phyloP scores from a whole-genome alignment of 2,888 invertebrate species.

The Ptychoptera albimana region DNA sequence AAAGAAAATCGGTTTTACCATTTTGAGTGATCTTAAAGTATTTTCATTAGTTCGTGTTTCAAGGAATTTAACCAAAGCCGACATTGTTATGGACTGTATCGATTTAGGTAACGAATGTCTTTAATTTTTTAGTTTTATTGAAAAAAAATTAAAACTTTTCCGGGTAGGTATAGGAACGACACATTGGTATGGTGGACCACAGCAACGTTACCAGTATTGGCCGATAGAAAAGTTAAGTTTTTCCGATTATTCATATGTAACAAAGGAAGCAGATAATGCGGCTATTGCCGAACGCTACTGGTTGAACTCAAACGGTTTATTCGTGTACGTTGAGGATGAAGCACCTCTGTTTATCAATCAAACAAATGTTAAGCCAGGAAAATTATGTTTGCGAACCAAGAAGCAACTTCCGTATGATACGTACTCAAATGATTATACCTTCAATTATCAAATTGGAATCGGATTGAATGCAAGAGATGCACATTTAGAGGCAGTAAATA shows the following conservation, averaged over 20 bases:
- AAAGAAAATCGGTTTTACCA: neutral
- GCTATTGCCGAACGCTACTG: constrained; percentile 46
- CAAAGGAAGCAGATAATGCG: constrained; percentile 39
- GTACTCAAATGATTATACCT: constrained; percentile 14
- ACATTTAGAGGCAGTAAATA: constrained; percentile 42
- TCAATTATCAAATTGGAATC: constrained; percentile 45
- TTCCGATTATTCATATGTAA: constrained; percentile 37
- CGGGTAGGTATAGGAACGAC: constrained; percentile 14
- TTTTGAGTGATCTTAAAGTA: constrained; percentile 1
- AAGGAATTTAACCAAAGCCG: neutral
- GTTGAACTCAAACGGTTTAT: constrained; percentile 48
- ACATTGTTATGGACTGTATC: constrained; percentile 17
- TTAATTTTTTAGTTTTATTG: neutral
- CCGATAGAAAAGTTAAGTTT: constrained; percentile 38
- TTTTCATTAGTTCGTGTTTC: constrained; percentile 2
- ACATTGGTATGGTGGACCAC: constrained; percentile 49
- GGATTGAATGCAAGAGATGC: constrained; percentile 38
- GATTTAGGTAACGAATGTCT: constrained; percentile 11
- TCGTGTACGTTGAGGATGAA: constrained; percentile 42
- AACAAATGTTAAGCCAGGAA: constrained; percentile 30
- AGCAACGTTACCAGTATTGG: constrained; percentile 42
- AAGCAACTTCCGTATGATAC: constrained; percentile 33
- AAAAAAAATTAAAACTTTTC: too few relatives aligned
- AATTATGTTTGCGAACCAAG: constrained; percentile 36
- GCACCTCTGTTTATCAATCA: constrained; percentile 51